Evolutionary conservation across 2,888 invertebrate species (phyloP), one percentile per base, ranked within the genome.

Genomic region (Cryptocephalus moraei): DNA sequence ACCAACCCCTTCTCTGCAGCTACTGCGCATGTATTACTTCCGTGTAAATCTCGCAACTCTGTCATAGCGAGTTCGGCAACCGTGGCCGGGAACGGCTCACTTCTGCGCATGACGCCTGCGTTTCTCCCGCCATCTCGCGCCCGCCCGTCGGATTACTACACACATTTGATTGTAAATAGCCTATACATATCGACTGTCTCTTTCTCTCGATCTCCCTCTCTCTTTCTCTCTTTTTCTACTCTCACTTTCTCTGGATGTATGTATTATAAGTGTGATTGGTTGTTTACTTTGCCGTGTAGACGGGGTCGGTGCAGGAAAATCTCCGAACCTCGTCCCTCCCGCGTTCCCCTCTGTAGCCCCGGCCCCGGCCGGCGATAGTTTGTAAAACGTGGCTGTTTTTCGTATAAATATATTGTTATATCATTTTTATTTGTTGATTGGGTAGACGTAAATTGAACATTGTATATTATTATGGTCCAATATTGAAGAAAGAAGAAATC

Each of bases 331-430:
- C 22, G 22, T 22, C 22, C 22, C 22, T 22, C 22, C 22, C 22
- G 22, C 22, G 22, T 22, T 22, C 6, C 22, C 22, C 22, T 22
- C 22, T 22, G 22, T 22, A 22, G 22, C 3, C 3, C 22, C 22
- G 22, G 22, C 22, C 22, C 22, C 22, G 22, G 22, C 22, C 22
- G 22, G 22, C 22, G 22, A 43, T 47, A 47, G 47, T 48, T 11
- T 36, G 36, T 36, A 36, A 36, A 36, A 36, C 58, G 64, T 65
- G 64, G 65, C 65, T 66, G 65, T 66, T 64, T 62, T 22, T 57
- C 11, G 43, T 58, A 60, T 54, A 59, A 62, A 60, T 58, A 60
- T 51, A 57, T 64, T 64, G 62, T 64, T 65, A 60, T 60, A 51
- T 52, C 22, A 22, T 22, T 22, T 61, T 61, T 56, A 56, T 60